Base-by-base conservation (phyloP, 2,888 invertebrate species). In the Pyrrhosoma nymphula region DNA sequence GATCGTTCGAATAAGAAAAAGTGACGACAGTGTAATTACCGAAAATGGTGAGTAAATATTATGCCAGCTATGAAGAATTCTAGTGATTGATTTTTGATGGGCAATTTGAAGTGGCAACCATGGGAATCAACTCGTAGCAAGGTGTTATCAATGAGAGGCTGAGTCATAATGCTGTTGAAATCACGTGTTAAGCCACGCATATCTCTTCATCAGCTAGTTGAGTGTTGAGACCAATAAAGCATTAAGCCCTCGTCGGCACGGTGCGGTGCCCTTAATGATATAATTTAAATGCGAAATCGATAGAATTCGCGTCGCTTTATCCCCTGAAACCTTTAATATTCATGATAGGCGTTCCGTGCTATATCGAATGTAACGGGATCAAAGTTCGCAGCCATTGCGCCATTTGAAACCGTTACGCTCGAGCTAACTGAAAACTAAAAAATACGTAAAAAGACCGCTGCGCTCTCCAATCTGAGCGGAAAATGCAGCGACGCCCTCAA, bases 401-500 rank as follows among this genome's bases (percentile, higher is more conserved):
- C 12, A 82, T 82, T 82, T 35, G 82, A 82, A 82, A 82, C 82
- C 82, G 82, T 82, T 82, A 82, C 82, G 82, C 82, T 82, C 26
- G 82, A 82, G 82, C 30, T 35, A 3, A 30, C 82, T 35, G 30
- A 35, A 82, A 82, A 82, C 82, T 35, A n/a, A 82, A 82, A 69
- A 82, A 30, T 82, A 82, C 82, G 35, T 82, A 16, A 82, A 82
- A 82, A 82, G 35, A 82, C 35, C 82, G 35, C 82, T 18, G 30
- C 35, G 82, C 12, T 30, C 82, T 35, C 16, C 26, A 82, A 82
- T 82, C 82, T 82, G 30, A 18, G 30, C 14, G 82, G 82, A 82
- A 82, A 82, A 82, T 35, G 30, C 82, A 82, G 82, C 82, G 82
- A 82, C 82, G 82, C 82, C 82, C 82, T 82, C 26, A 82, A 82